A percentile compares a stretch with the other conserved stretches of the same genome.
phyloP scores from a whole-genome alignment of 2,797 vertebrate species.

The Microctenopoma steveboyesi region DNA sequence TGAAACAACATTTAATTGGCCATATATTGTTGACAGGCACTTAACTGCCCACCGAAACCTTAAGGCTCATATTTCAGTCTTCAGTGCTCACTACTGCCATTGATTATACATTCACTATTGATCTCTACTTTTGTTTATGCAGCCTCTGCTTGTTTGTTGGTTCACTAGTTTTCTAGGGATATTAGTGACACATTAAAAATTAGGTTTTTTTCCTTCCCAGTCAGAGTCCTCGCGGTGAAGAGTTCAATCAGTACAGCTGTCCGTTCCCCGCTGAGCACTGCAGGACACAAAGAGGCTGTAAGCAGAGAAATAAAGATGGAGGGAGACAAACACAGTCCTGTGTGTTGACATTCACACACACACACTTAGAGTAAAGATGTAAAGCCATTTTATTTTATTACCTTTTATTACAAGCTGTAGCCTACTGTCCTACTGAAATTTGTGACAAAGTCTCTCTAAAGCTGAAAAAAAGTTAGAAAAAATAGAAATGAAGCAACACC shows the following conservation, averaged over 20 bases:
- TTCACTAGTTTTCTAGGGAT: slow-evolving; percentile 22
- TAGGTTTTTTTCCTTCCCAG: slow-evolving; percentile 33
- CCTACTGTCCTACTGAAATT: too few species aligned
- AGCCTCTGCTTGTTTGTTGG: slow-evolving; percentile 4
- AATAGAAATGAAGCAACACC: too few species aligned
- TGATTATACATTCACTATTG: not conserved
- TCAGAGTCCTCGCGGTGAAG: slow-evolving; percentile 1
- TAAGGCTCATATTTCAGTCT: too few species aligned
- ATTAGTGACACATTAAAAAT: slow-evolving; percentile 35
- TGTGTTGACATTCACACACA: too few species aligned
- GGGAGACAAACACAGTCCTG: too few species aligned
- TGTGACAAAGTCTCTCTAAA: too few species aligned
- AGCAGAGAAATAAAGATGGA: not conserved
- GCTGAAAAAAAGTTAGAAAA: too few species aligned
- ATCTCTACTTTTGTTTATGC: not conserved
- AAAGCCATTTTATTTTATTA: too few species aligned
- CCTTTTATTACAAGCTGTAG: too few species aligned
- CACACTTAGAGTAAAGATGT: too few species aligned
- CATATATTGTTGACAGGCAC: not conserved
- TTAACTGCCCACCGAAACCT: too few species aligned
- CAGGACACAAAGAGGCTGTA: not conserved
- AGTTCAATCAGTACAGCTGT: slow-evolving; percentile 40
- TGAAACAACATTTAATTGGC: not conserved
- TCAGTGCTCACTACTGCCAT: too few species aligned
- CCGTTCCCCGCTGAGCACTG: slow-evolving; percentile 38